These are phyloP conservation scores for Ondatra zibethicus DNA, from an alignment of 2,113 vertebrate genomes.

Conservation along the genomic window DNA sequence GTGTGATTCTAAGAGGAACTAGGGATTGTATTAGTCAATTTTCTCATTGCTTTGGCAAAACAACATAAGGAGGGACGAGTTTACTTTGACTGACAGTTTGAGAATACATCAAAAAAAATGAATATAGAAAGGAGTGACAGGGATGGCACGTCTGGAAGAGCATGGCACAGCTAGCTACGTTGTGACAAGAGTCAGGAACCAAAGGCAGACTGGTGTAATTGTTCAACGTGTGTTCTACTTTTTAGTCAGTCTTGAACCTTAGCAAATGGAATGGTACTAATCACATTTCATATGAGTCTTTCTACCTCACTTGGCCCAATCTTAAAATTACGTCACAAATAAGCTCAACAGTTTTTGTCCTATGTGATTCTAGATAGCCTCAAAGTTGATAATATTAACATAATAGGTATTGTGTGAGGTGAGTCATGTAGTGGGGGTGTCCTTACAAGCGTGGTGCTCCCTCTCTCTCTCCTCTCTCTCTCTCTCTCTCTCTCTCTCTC, in stretches of 20 bases:
- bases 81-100: neutral
- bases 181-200: neutral
- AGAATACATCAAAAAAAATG: too few species aligned
- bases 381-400: neutral
- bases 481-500: neutral
- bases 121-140: neutral
- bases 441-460: neutral
- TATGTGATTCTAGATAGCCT: neutral
- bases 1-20: neutral
- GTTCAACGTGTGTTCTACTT: neutral
- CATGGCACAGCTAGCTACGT: neutral
- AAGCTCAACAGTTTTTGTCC: neutral
- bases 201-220: too few species aligned
- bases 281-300: neutral
- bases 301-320: neutral
- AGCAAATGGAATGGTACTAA: fast-evolving
- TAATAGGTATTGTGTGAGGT: neutral
- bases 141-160: fast-evolving
- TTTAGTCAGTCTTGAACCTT: neutral
- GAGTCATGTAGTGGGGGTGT: neutral
- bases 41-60: neutral
- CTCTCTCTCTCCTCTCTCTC: neutral
- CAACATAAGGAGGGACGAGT: neutral
- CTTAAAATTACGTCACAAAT: neutral
- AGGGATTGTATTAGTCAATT: neutral